Conservation (phyloP, 2,113 vertebrate species). For the Daphoenositta chrysoptera region DNA sequence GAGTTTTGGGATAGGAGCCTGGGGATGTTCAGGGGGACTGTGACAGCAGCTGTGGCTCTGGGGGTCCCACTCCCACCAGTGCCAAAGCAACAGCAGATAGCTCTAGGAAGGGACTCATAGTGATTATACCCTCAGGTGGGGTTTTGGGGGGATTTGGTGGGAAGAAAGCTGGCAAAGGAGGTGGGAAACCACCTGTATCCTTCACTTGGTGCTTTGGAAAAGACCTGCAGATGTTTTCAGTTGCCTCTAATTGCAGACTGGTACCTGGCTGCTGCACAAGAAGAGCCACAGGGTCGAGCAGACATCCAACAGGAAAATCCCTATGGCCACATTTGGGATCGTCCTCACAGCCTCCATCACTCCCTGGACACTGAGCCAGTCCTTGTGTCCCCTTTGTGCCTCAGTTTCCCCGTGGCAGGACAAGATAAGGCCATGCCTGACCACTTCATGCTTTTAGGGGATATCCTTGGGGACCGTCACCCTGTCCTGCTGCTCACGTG, state of each 20-base stretch:
- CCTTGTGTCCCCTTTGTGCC: rapidly evolving
- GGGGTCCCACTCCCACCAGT: rapidly evolving
- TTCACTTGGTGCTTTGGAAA: background rate
- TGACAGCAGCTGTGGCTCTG: rapidly evolving
- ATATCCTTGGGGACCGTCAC: background rate
- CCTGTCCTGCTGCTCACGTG: rapidly evolving
- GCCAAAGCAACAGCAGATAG: background rate
- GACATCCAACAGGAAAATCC: background rate
- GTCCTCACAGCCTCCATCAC: rapidly evolving
- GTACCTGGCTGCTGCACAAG: background rate
- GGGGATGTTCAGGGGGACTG: rapidly evolving
- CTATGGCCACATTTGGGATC: rapidly evolving
- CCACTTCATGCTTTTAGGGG: background rate
- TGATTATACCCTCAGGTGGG: background rate
- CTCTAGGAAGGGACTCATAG: background rate
- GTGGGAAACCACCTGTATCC: background rate
- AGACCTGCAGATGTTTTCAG: background rate
- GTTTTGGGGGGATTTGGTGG: background rate
- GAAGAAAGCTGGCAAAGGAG: background rate
- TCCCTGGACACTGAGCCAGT: background rate
- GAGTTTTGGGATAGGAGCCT: background rate
- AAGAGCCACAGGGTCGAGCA: background rate
- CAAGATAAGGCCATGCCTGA: background rate
- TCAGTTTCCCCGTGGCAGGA: background rate
- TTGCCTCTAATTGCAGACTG: background rate